Evolutionary conservation across 1,140 invertebrate species (phyloP), one percentile per base, ranked within the genome.

Genomic region (Acromyrmex charruanus): DNA sequence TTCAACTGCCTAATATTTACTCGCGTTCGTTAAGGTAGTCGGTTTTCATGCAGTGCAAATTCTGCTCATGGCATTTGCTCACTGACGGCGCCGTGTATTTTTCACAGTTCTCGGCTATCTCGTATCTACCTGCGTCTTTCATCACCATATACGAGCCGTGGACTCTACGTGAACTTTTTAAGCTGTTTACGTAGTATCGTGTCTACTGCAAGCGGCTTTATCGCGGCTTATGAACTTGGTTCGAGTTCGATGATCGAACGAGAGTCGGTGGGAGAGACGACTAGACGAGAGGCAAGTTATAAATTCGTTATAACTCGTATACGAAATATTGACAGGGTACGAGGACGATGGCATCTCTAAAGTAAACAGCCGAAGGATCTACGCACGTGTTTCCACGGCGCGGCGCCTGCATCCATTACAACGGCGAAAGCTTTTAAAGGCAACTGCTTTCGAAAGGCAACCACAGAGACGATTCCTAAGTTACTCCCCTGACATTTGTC

Each of bases 191-290:
- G 14, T 58, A 85, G 51, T 77, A 74, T 87, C 86, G 65, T 69
- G 74, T 66, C 80, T 77, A 53, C 53, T 25, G 53, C 74, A 35
- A 86, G 87, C 53, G 55, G 86, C 86, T 66, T 85, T 79, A 77
- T 87, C 86, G 53, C 58, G 35, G 86, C 81, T 85, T 85, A 85
- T 87, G 55, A 86, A 89, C 86, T 89, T 84, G 66, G 61, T 68
- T 49, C 7, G 63, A 71, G 69, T 44, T 87, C 63, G 51, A 72
- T 69, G 86, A 85, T 87, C 63, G 81, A 55, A 0, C 71, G 21
- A 61, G 9, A 7, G 9, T 12, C 58, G 21, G 7, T 18, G 31
- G 16, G 21, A 21, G 14, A 10, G 10, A 44, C 31, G 31, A 35
- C 31, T 35, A 35, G 31, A 35, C 39, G 25, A 7, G 12, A 61